Evolutionary conservation across 2,113 vertebrate species (phyloP), one percentile per base, ranked within the genome.

Genomic region (Mustelus asterias): DNA sequence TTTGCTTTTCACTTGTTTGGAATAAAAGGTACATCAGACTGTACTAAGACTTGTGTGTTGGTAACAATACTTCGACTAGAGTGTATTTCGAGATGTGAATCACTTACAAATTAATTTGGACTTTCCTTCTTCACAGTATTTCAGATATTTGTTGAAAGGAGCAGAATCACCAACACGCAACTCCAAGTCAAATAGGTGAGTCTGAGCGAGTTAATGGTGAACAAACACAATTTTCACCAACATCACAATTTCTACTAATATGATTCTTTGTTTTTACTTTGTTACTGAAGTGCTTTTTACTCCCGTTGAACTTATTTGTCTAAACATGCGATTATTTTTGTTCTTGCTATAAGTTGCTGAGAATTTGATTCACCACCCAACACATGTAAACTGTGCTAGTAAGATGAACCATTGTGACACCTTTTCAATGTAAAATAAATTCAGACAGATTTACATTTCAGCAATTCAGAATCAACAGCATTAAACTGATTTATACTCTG

Each of bases 101-200:
- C 37, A 44, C 6, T 93, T 93, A 67, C 60, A 65, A 8, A 20
- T 65, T 93, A 29, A 67, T 65, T 29, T 37, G 33, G 60, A 65
- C 8, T 65, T 93, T 93, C n/a, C n/a, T n/a, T n/a, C n/a, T 93
- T 95, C 97, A 0, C 97, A 99, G 99, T 99, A 99, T 97, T 99
- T 99, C 97, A 98, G 98, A 89, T 98, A 99, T 96, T 98, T 99
- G 97, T 97, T 99, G 97, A 98, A 98, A 96, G 99, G 99, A 96
- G 98, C 98, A 20, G 99, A 99, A 96, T 99, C 98, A 96, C 98
- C 98, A 76, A 97, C 98, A 0, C 98, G 98, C 93, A 99, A 98
- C 97, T 98, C 98, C 0, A 98, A 98, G 94, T 97, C 98, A 90
- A 98, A 97, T 98, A 98, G 99, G 99, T 99, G 96, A 13, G 97